phyloP scores from a whole-genome alignment of 1,140 invertebrate genomes.

The Aphidius ervi region DNA sequence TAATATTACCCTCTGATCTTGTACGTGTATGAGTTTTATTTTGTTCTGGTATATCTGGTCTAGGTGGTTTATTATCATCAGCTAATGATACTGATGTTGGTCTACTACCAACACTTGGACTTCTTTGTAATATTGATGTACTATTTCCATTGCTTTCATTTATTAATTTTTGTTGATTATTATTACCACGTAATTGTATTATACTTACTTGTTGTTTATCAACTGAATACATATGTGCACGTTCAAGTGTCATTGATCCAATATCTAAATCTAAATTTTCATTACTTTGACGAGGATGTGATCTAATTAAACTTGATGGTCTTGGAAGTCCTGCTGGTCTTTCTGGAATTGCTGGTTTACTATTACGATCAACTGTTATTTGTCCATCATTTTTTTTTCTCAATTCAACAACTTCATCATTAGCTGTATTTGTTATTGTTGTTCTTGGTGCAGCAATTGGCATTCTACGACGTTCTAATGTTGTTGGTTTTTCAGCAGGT shows the following conservation, averaged over 20 bases:
- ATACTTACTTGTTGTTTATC: slow-evolving; percentile 68
- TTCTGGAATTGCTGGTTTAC: slow-evolving; percentile 69
- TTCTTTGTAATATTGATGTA: slow-evolving; percentile 50
- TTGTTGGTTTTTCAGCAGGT: slow-evolving; percentile 39
- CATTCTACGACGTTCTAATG: slow-evolving; percentile 42
- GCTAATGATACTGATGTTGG: slow-evolving; percentile 45
- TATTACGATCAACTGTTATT: slow-evolving; percentile 35
- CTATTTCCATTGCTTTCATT: slow-evolving; percentile 45
- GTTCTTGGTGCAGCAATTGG: slow-evolving; percentile 58
- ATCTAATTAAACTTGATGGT: slow-evolving; percentile 56
- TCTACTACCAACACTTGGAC: slow-evolving; percentile 47
- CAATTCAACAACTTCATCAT: slow-evolving; percentile 42
- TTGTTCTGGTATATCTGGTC: slow-evolving; percentile 44
- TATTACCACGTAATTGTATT: slow-evolving; percentile 57
- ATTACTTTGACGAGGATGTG: slow-evolving; percentile 42
- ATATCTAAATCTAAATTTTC: slow-evolving; percentile 45
- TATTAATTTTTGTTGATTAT: slow-evolving; percentile 23
- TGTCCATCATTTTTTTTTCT: slow-evolving; percentile 40
- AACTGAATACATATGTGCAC: slow-evolving; percentile 64
- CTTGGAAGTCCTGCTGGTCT: slow-evolving; percentile 62
- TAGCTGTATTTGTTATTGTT: slow-evolving; percentile 40
- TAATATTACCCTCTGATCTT: slow-evolving; percentile 54
- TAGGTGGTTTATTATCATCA: slow-evolving; percentile 46
- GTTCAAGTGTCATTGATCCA: slow-evolving; percentile 57
- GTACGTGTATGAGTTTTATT: slow-evolving; percentile 47